Evolutionary conservation across 2,113 vertebrate species (phyloP).

Genomic region (Odocoileus virginianus): DNA sequence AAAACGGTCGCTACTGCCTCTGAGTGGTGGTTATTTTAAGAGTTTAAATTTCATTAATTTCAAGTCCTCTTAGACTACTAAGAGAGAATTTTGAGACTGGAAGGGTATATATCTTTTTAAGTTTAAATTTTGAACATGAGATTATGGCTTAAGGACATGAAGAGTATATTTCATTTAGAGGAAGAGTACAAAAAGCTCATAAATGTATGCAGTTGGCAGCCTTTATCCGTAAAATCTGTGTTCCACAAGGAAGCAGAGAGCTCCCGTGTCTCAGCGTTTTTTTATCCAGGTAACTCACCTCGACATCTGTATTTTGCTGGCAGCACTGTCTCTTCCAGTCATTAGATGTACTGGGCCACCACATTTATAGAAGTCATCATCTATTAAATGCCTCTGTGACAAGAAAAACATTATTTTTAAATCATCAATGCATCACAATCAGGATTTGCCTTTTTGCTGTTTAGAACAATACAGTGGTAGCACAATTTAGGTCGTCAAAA

Average conservation of each 20-base stretch:
- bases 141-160: neutral
- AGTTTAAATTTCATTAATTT: constrained; percentile 41
- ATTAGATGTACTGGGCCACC: constrained; percentile 80
- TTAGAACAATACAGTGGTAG: neutral
- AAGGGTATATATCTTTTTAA: neutral
- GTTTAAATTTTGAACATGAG: neutral
- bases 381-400: constrained; percentile 79
- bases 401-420: neutral
- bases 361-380: constrained; percentile 58
- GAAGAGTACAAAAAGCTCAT: neutral
- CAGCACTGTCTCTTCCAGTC: constrained; percentile 76
- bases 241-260: constrained; percentile 76
- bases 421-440: neutral
- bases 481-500: neutral
- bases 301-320: constrained; percentile 72
- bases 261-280: constrained; percentile 75
- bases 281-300: constrained; percentile 66
- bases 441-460: neutral
- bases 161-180: neutral
- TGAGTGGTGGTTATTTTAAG: constrained; percentile 9
- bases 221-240: constrained; percentile 83
- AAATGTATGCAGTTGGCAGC: constrained; percentile 70
- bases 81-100: neutral
- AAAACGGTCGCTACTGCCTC: constrained; percentile 38
- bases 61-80: neutral